Base-by-base conservation (phyloP, 2,888 invertebrate species). In the Deilephila elpenor region DNA sequence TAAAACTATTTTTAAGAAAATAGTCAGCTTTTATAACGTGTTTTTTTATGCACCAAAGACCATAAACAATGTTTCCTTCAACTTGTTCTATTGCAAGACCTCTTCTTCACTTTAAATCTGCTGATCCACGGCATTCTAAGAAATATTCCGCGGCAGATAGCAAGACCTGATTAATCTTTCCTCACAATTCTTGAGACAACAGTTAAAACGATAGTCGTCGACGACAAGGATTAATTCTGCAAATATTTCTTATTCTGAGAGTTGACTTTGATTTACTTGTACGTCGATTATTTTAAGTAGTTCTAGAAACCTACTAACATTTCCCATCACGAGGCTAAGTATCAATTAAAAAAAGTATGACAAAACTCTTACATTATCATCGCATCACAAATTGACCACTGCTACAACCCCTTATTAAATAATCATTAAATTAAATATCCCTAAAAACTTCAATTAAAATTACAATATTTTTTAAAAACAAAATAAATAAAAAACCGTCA, bases 151-250 rank as follows among this genome's bases (percentile, higher is more conserved):
- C 17, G 60, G 29, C 20, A 62, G 34, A 62, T 34, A 34, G 32
- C 17, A 8, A 67, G 64, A 51, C 44, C 11, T 44, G 64, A 67
- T 44, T 67, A 44, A 67, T 67, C 20, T 67, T 20, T 67, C 44
- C 64, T 25, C 0, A 20, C 20, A 25, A 67, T 20, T 51, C 44
- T 7, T 51, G 20, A 44, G 14, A 61, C 29, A 61, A 29, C 25
- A 32, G 29, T 29, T 61, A 29, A 61, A 61, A 29, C 60, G 25
- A 29, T 61, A 29, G 29, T 14, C 61, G 19, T 19, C 34, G 32
- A 19, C 29, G 61, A 60, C 60, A 60, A 32, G 60, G 29, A 60
- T 17, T 60, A 60, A 60, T 25, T 29, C 17, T 5, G 25, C 29
- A 60, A 60, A 56, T 56, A n/a, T 56, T 56, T 56, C 56, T n/a